These are phyloP conservation scores for Drosophila neotestacea DNA, from an alignment of 2,888 invertebrate genomes.

Conservation along the genomic window DNA sequence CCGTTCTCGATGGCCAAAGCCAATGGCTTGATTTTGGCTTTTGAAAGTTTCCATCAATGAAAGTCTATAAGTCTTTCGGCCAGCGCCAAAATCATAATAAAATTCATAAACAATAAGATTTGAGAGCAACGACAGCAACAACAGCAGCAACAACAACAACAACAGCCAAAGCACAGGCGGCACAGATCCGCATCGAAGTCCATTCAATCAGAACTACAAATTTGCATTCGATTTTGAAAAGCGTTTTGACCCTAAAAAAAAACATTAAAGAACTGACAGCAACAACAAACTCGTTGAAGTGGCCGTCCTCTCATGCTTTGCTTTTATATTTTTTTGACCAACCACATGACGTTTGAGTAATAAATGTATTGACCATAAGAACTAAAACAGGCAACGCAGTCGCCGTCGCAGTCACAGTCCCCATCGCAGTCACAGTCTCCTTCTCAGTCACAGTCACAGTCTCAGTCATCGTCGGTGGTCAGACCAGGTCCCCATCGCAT, in stretches of 20 bases:
- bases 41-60: conserved; percentile 80
- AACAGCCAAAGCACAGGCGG: conserved; percentile 22
- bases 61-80: conserved; percentile 53
- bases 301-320: conserved; percentile 23
- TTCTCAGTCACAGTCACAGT: conserved; percentile 7
- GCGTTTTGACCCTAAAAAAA: conserved; percentile 71
- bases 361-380: conserved; percentile 53
- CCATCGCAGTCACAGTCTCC: conserved; percentile 6
- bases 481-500: conserved; percentile 35
- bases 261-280: conserved; percentile 13
- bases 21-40: conserved; percentile 46
- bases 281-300: conserved; percentile 13
- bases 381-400: conserved; percentile 35
- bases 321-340: conserved; percentile 10
- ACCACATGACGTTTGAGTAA: conserved; percentile 65
- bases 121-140: conserved; percentile 30
- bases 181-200: conserved; percentile 63
- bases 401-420: conserved; percentile 13
- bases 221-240: conserved; percentile 60
- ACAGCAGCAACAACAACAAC: conserved; percentile 29
- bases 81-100: conserved; percentile 34
- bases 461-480: conserved; percentile 47
- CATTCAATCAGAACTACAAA: conserved; percentile 47
- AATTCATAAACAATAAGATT: conserved; percentile 40
- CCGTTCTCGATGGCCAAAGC: conserved; percentile 60